Base-by-base conservation (phyloP, 2,888 invertebrate genomes). In the Catocala nupta region DNA sequence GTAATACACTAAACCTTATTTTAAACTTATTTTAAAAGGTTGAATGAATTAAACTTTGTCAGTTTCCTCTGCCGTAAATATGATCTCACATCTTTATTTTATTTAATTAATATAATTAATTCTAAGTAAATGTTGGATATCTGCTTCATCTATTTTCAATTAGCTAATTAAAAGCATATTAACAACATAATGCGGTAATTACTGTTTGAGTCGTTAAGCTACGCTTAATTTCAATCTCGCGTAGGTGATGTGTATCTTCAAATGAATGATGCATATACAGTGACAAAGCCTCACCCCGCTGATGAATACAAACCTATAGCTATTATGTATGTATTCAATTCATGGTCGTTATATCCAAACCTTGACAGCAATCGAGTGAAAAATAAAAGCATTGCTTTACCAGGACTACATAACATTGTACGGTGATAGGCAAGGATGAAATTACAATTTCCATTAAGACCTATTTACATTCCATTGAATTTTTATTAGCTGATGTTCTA, bases 291-390 rank as follows among this genome's bases (percentile, higher is more conserved):
- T 71, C 55, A 68, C 58, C 64, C 36, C 66, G 55, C 59, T 71
- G 53, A 72, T 80, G 76, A 74, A 78, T 81, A 76, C 73, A 73
- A 73, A 75, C 70, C 58, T 62, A 50, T 62, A 66, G 45, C 63
- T 44, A 65, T 58, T 44, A 70, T 75, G 52, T 66, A 57, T 7
- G 59, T 68, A 84, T 86, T 83, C 84, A 81, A 82, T 83, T 69
- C 82, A 78, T 80, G 77, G 76, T 84, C 80, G 76, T 83, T 81
- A 76, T 87, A 87, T 78, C 83, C 84, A 83, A 88, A 82, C 90
- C 90, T 90, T 90, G 90, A 85, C 86, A 82, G 83, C 83, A 85
- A 85, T 87, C 58, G 73, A 73, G 62, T 79, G 80, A 81, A 81
- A 75, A 84, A 83, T 81, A 79, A 77, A 78, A 73, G 61, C 50